These are phyloP conservation scores for Poliocrania exsul DNA, from an alignment of 2,797 vertebrate genomes.

Conservation along the genomic window DNA sequence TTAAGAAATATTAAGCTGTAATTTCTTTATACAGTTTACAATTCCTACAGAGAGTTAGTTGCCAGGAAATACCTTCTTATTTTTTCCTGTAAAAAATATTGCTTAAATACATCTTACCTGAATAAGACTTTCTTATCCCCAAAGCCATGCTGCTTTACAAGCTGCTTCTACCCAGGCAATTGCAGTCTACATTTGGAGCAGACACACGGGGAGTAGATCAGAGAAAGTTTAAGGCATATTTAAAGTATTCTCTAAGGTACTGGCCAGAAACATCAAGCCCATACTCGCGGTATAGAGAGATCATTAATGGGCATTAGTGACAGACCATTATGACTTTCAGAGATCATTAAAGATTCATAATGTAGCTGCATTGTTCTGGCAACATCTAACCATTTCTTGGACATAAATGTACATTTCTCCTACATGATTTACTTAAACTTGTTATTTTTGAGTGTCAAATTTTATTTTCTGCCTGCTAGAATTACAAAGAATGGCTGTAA, in stretches of 20 bases:
- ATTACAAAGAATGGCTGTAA: constrained; percentile 91
- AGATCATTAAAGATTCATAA: constrained; percentile 99
- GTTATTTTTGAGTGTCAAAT: constrained; percentile 84
- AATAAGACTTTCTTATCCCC: constrained; percentile 91
- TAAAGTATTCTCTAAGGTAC: constrained; percentile 91
- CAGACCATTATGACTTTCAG: constrained; percentile 95
- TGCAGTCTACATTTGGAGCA: constrained; percentile 80
- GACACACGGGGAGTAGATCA: constrained; percentile 76
- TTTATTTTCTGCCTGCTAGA: constrained; percentile 85
- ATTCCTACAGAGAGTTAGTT: not conserved
- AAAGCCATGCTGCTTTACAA: constrained; percentile 87
- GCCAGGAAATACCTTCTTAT: not conserved
- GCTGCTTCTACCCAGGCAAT: constrained; percentile 73
- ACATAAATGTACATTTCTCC: constrained; percentile 74
- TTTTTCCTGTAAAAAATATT: constrained; percentile 34
- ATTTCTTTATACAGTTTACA: not conserved
- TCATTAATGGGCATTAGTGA: constrained; percentile 99
- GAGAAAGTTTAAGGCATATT: constrained; percentile 93
- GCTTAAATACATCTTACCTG: constrained; percentile 88
- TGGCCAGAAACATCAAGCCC: constrained; percentile 89
- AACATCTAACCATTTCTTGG: constrained; percentile 78
- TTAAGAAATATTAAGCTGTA: not conserved
- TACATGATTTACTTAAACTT: constrained; percentile 81
- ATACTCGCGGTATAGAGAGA: constrained; percentile 91
- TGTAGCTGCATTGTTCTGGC: constrained; percentile 86